A percentile compares a stretch with the other conserved stretches of the same genome.
Conservation (phyloP, 2,888 invertebrate genomes). For the Buathra laborator region DNA sequence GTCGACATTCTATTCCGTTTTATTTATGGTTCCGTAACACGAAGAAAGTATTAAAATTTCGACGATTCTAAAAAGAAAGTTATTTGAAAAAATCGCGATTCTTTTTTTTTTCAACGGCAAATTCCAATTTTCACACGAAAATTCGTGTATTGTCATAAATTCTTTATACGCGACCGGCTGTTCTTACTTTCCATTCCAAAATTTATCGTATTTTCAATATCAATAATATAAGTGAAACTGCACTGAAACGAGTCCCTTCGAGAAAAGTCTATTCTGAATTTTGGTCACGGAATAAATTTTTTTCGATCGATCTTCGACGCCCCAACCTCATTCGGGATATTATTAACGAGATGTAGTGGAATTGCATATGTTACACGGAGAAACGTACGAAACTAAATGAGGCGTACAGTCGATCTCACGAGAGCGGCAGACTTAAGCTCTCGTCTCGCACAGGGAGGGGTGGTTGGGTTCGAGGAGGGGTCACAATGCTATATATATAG, state of each 20-base stretch:
- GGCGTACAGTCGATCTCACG: conserved; percentile 71
- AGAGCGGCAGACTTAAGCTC: conserved; percentile 64
- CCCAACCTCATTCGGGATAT: conserved; percentile 44
- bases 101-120: too few relatives aligned
- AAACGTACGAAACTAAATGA: conserved; percentile 74
- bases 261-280: too few relatives aligned
- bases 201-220: too few relatives aligned
- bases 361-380: conserved; percentile 66
- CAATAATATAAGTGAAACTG: too few relatives aligned
- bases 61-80: neutral
- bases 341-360: conserved; percentile 65
- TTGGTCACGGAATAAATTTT: conserved; percentile 42
- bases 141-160: neutral
- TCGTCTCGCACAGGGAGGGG: conserved; percentile 30
- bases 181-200: too few relatives aligned
- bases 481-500: conserved; percentile 41
- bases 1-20: too few relatives aligned
- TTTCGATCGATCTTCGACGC: conserved; percentile 56
- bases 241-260: neutral
- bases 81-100: neutral
- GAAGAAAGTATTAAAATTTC: neutral
- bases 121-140: too few relatives aligned
- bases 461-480: conserved; percentile 37
- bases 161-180: neutral
- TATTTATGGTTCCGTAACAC: too few relatives aligned